These are phyloP conservation scores for Lacerta bilineata DNA, from an alignment of 2,797 vertebrate genomes.

Conservation along the genomic window DNA sequence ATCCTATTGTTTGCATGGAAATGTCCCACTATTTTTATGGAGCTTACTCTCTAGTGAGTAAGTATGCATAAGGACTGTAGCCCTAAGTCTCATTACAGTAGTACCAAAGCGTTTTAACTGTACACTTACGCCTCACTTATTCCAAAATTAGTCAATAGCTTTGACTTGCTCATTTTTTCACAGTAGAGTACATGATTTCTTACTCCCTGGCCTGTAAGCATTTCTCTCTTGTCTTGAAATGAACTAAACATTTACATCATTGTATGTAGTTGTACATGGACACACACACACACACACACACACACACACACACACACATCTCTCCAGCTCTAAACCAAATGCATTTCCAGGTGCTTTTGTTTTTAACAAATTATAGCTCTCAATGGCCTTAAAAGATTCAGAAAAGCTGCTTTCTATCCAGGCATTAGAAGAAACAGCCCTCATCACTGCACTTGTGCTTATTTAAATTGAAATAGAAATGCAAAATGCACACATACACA, in stretches of 20 bases:
- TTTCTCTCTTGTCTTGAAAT: not conserved
- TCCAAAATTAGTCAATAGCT: not conserved
- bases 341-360: not conserved
- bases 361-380: not conserved
- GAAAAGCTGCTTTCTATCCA: not conserved
- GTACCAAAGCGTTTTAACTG: not conserved
- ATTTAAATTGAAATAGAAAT: not conserved
- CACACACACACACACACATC: fast-evolving
- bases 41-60: not conserved
- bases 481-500: not conserved
- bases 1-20: not conserved
- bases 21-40: not conserved
- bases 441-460: not conserved
- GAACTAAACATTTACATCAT: not conserved
- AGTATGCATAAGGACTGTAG: not conserved
- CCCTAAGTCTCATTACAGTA: not conserved
- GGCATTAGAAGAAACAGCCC: not conserved
- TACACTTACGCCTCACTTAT: not conserved
- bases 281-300: too few relatives aligned
- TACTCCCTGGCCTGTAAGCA: not conserved
- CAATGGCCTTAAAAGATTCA: conserved; percentile 4
- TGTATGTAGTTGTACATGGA: not conserved
- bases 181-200: not conserved
- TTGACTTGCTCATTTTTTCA: not conserved
- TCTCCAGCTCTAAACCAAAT: not conserved